Conservation (phyloP, 2,113 vertebrate genomes). For the Chamaea fasciata region DNA sequence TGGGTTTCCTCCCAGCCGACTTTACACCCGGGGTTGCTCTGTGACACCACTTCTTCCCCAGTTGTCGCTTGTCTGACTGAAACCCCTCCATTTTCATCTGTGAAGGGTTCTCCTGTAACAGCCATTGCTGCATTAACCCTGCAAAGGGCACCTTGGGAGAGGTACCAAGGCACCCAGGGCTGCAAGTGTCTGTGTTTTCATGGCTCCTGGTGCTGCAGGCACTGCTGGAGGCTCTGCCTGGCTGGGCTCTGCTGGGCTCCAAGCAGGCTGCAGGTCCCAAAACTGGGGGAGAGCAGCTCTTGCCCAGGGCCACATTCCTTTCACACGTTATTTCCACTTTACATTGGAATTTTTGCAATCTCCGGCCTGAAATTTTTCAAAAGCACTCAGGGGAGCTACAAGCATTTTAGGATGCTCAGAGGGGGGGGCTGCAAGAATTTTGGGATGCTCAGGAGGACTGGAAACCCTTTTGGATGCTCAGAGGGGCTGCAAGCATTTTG, state of each 20-base stretch:
- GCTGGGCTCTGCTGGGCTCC: neutral
- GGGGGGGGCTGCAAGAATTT: neutral
- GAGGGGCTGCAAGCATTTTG: neutral
- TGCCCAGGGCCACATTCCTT: neutral
- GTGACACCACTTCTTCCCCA: neutral
- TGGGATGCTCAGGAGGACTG: neutral
- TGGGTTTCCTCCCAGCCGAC: neutral
- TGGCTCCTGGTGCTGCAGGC: neutral
- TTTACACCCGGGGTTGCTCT: neutral
- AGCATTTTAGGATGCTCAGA: neutral
- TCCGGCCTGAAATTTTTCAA: neutral
- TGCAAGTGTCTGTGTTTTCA: accelerated
- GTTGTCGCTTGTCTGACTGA: neutral
- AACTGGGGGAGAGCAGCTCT: neutral
- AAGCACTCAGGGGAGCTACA: neutral
- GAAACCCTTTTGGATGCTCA: neutral
- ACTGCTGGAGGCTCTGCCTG: neutral
- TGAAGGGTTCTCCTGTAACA: neutral
- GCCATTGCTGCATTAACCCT: neutral
- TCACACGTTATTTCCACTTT: neutral
- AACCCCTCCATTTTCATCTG: neutral
- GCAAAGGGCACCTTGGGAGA: neutral
- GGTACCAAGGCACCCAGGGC: neutral
- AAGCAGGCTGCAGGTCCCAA: neutral
- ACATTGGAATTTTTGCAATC: neutral